Percentiles rank a stretch among this genome's conserved stretches.
These are phyloP conservation scores for Eira barbara DNA, from an alignment of 2,113 vertebrate species.

Conservation along the genomic window DNA sequence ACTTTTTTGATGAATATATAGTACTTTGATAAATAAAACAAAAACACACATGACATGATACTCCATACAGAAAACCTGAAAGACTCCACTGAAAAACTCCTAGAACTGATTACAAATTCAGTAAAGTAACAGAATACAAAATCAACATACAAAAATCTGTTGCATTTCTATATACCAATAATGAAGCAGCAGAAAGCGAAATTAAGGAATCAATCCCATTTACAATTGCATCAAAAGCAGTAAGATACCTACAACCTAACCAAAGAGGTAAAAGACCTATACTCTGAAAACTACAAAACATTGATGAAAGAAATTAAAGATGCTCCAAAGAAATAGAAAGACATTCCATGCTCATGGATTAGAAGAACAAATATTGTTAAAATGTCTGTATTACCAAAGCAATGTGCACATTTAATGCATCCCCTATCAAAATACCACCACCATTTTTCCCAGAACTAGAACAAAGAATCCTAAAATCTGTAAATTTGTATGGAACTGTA, in stretches of 20 bases:
- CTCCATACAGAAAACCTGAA: neutral
- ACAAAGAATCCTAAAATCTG: neutral
- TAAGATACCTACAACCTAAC: neutral
- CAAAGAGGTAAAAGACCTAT: neutral
- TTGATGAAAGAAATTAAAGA: neutral
- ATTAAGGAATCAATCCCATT: neutral
- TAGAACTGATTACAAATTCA: neutral
- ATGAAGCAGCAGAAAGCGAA: neutral
- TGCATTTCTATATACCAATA: neutral
- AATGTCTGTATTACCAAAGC: neutral
- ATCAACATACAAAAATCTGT: neutral
- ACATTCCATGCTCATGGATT: neutral
- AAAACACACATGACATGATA: neutral
- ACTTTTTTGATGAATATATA: neutral
- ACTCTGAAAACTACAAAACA: neutral
- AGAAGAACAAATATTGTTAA: neutral
- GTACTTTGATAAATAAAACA: neutral
- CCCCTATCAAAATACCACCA: neutral
- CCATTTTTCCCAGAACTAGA: neutral
- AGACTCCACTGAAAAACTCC: neutral
- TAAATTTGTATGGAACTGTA: neutral
- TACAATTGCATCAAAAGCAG: neutral
- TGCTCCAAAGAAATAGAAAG: neutral
- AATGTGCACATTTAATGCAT: neutral
- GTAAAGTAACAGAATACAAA: neutral